Conservation (phyloP, 1,140 invertebrate species). For the Uloborus diversus region DNA sequence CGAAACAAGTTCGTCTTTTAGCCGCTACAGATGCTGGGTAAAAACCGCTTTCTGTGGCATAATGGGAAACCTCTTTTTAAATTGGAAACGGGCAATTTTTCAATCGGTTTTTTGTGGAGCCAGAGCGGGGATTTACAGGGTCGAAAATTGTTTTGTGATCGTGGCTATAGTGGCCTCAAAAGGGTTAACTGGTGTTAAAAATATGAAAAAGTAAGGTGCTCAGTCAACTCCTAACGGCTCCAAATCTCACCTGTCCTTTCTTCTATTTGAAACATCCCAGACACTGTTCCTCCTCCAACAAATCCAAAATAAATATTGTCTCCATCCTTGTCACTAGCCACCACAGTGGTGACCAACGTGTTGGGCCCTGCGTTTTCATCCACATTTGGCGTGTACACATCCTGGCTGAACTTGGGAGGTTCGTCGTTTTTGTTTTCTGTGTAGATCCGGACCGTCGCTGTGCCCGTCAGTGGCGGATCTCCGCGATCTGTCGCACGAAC, state of each 20-base stretch:
- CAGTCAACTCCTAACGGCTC: too few relatives aligned
- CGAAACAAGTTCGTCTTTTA: too few relatives aligned
- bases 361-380: conserved; percentile 90
- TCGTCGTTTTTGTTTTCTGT: conserved; percentile 97
- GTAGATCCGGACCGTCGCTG: conserved; percentile 89
- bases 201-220: too few relatives aligned
- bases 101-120: too few relatives aligned
- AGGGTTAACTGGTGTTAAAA: too few relatives aligned
- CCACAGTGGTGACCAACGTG: conserved; percentile 90
- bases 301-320: conserved; percentile 94
- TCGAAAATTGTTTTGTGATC: too few relatives aligned
- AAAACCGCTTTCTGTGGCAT: too few relatives aligned
- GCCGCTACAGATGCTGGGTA: too few relatives aligned
- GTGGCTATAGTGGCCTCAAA: too few relatives aligned
- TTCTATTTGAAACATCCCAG: conserved; percentile 93
- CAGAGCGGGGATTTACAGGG: too few relatives aligned
- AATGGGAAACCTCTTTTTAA: too few relatives aligned
- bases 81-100: too few relatives aligned
- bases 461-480: conserved; percentile 88
- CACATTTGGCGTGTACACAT: conserved; percentile 94
- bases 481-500: conserved; percentile 89
- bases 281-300: conserved; percentile 87
- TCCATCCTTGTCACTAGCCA: conserved; percentile 93
- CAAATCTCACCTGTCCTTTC: conserved; percentile 77
- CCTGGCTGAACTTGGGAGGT: conserved; percentile 93